Evolutionary conservation across 2,797 vertebrate species (phyloP), one percentile per base, ranked within the genome.

Genomic region (Octomys mimax): DNA sequence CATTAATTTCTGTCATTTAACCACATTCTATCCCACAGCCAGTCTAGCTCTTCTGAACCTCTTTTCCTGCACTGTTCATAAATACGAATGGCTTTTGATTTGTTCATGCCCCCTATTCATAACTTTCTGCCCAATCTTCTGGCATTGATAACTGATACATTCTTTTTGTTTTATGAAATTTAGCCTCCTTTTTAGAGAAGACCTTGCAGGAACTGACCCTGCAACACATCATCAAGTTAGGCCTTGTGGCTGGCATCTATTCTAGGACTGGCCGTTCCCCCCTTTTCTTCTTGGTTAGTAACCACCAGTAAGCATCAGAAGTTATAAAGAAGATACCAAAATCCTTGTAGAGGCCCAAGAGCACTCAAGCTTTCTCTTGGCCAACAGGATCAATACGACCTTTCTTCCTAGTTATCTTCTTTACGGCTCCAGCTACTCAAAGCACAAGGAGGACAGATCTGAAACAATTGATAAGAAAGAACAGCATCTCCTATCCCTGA

Each of bases 401-500:
- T 84, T 78, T 93, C 92, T 84, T 90, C 52, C 28, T 33, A 0
- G 6, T 78, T 66, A 93, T 64, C 86, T 90, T 92, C 81, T 39
- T 54, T 89, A 91, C 33, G 64, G 73, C 64, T 71, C 80, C 39
- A 96, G n/a, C 82, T 78, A 91, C 70, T 87, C 39, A 95, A 91
- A 81, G 61, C 80, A 57, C 73, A 77, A 79, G 61, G 61, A 93
- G 22, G 77, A 85, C 18, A 85, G 46, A 77, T 54, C 18, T 87
- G 64, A 93, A 94, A 87, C 39, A 96, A 92, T 77, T 70, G 52
- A 78, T 92, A 89, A 11, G 52, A 89, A 90, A 89, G 42, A 2
- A 88, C 6, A 59, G 52, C 7, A 85, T 59, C 26, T 62, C 26
- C 64, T 52, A 22, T 75, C 21, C 26, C 70, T 81, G 62, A 19